phyloP scores from a whole-genome alignment of 2,797 vertebrate genomes.

The Gymnothorax javanicus region DNA sequence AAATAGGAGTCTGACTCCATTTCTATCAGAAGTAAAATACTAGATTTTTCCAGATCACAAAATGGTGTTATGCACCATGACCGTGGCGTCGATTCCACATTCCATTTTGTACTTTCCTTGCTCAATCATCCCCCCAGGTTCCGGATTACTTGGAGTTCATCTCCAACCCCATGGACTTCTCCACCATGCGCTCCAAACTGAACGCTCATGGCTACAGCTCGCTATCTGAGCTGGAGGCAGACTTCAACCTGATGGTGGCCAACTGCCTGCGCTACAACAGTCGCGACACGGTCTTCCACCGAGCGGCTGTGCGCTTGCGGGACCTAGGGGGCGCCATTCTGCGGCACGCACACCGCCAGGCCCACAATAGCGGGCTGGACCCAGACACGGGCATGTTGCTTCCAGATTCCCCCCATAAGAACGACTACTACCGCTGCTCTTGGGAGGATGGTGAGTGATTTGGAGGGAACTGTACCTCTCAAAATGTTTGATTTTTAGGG shows the following conservation, averaged over 20 bases:
- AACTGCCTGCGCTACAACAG: slow-evolving; percentile 99
- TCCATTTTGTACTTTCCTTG: background rate
- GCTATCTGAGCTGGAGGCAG: slow-evolving; percentile 88
- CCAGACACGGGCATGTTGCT: slow-evolving; percentile 87
- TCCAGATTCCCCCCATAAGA: slow-evolving; percentile 82
- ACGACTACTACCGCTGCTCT: slow-evolving; percentile 88
- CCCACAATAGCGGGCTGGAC: slow-evolving; percentile 90
- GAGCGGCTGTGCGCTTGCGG: slow-evolving; percentile 86
- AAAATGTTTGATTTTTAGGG: too few species aligned
- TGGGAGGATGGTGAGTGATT: slow-evolving; percentile 90
- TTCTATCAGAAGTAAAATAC: too few species aligned
- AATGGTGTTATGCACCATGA: too few species aligned
- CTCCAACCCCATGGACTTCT: slow-evolving; percentile 97
- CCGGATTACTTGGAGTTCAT: slow-evolving; percentile 99
- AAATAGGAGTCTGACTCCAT: too few species aligned
- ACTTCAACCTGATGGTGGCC: slow-evolving; percentile 96
- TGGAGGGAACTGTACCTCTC: too few species aligned
- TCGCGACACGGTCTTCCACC: slow-evolving; percentile 97
- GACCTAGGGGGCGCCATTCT: slow-evolving; percentile 92
- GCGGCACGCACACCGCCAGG: slow-evolving; percentile 89
- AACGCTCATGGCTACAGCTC: slow-evolving; percentile 91
- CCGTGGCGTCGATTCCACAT: too few species aligned
- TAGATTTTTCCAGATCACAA: too few species aligned
- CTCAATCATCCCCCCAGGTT: slow-evolving; percentile 74
- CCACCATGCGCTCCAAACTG: slow-evolving; percentile 92